Evolutionary conservation across 2,888 invertebrate species (phyloP).

Genomic region (Coremacera marginata): DNA sequence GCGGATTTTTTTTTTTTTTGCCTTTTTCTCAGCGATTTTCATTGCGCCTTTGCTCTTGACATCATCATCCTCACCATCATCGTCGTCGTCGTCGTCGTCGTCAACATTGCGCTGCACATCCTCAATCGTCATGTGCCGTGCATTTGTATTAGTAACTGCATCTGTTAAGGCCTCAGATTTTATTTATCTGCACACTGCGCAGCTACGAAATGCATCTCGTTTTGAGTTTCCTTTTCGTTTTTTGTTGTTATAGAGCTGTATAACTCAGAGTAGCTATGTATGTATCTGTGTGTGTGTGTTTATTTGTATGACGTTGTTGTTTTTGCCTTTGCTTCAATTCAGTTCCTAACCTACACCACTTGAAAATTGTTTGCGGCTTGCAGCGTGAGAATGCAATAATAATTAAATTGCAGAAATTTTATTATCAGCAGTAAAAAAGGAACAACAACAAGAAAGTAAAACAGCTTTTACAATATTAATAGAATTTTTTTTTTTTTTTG

Average conservation of each 20-base stretch:
- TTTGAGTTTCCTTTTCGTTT: background rate
- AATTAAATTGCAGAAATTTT: slow-evolving; percentile 16
- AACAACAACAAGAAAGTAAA: background rate
- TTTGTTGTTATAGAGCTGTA: background rate
- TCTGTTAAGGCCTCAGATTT: slow-evolving; percentile 34
- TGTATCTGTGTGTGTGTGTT: slow-evolving; percentile 26
- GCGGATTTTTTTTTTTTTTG: slow-evolving; percentile 20
- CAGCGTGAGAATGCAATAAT: slow-evolving; percentile 31
- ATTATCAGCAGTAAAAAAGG: background rate
- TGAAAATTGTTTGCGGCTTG: slow-evolving; percentile 41
- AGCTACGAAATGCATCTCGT: slow-evolving; percentile 23
- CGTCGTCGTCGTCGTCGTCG: background rate
- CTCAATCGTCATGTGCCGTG: slow-evolving; percentile 17
- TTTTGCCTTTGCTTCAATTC: slow-evolving; percentile 24
- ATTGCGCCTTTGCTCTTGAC: slow-evolving; percentile 54
- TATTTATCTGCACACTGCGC: background rate
- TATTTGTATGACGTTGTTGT: slow-evolving; percentile 36
- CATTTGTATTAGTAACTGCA: slow-evolving; percentile 30
- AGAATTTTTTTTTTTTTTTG: background rate
- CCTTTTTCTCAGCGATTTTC: slow-evolving; percentile 43
- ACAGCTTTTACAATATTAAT: background rate
- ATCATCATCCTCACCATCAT: slow-evolving; percentile 37
- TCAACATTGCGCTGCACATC: background rate
- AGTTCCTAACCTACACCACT: slow-evolving; percentile 54
- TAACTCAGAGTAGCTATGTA: background rate